These are phyloP conservation scores for Lamellibrachia luymesi DNA, from an alignment of 1,140 invertebrate genomes.

Conservation along the genomic window DNA sequence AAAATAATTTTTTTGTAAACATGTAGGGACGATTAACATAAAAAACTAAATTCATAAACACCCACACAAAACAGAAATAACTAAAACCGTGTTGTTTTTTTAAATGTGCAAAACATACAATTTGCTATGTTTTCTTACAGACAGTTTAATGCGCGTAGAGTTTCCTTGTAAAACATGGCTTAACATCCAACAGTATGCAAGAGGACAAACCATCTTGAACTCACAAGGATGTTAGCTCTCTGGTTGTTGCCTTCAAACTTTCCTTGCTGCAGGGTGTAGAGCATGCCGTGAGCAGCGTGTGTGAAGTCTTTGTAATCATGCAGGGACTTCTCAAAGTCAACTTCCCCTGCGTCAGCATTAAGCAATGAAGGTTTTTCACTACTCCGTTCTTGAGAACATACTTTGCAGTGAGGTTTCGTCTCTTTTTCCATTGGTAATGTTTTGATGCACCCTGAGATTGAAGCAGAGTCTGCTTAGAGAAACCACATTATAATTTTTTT, in stretches of 20 bases:
- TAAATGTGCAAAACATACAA: no score
- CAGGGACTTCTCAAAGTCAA: conserved; percentile 23
- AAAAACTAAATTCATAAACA: no score
- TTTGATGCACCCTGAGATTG: neutral
- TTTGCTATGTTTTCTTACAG: no score
- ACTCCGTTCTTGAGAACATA: neutral
- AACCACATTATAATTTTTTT: neutral
- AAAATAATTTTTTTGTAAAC: no score
- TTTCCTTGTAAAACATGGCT: neutral
- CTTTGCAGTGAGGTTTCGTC: neutral
- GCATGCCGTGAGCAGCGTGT: conserved; percentile 51
- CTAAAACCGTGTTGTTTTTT: no score
- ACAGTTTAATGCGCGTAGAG: no score
- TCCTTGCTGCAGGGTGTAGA: conserved; percentile 38
- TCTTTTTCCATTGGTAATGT: neutral
- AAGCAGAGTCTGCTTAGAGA: neutral
- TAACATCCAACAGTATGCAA: neutral
- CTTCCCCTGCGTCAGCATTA: conserved; percentile 7
- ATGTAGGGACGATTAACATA: no score
- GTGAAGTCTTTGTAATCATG: conserved; percentile 20
- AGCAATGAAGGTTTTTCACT: neutral
- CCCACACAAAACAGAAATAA: no score
- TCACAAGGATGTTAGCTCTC: conserved; percentile 37
- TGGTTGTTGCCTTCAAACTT: conserved; percentile 42
- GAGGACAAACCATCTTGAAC: conserved; percentile 23